Percentiles rank a stretch among this genome's conserved stretches.
Evolutionary conservation across 2,888 invertebrate species (phyloP).

Genomic region (Hypomecis punctinalis): DNA sequence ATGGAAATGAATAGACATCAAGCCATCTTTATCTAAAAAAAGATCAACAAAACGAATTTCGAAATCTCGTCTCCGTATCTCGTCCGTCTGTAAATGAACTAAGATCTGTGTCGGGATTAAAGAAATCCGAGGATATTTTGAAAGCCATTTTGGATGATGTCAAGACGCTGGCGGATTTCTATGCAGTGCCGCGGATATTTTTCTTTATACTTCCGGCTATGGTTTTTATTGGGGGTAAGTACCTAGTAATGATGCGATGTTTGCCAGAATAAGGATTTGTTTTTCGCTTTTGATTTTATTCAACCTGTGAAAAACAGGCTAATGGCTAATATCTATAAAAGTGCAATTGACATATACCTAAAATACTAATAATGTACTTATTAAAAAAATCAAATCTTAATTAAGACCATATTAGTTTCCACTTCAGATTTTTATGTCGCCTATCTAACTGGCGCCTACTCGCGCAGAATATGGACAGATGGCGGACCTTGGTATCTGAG

Average conservation of each 20-base stretch:
- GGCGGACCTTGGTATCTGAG: too few species aligned
- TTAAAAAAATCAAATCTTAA: too few species aligned
- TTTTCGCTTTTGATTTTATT: not conserved
- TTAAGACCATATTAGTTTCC: too few species aligned
- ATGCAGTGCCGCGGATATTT: conserved; percentile 27
- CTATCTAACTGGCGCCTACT: too few species aligned
- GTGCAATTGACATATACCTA: too few species aligned
- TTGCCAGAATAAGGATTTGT: not conserved
- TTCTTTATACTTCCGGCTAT: conserved; percentile 28
- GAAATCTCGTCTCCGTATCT: conserved; percentile 60
- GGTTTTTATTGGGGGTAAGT: conserved; percentile 16
- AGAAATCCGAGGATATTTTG: conserved; percentile 51
- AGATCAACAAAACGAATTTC: conserved; percentile 60
- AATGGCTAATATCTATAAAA: too few species aligned
- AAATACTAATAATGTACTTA: too few species aligned
- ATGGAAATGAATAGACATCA: conserved; percentile 52
- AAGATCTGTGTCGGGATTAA: conserved; percentile 63
- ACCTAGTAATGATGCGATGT: conserved; percentile 13
- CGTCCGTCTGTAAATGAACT: conserved; percentile 66
- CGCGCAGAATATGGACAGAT: too few species aligned
- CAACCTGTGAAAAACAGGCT: too few species aligned
- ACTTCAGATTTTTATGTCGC: too few species aligned
- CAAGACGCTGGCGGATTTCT: conserved; percentile 22
- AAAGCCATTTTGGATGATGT: conserved; percentile 44
- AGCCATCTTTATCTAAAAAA: conserved; percentile 53